A percentile compares a stretch with the other conserved stretches of the same genome.
Conservation (phyloP, 2,113 vertebrate genomes). For the Solea solea region DNA sequence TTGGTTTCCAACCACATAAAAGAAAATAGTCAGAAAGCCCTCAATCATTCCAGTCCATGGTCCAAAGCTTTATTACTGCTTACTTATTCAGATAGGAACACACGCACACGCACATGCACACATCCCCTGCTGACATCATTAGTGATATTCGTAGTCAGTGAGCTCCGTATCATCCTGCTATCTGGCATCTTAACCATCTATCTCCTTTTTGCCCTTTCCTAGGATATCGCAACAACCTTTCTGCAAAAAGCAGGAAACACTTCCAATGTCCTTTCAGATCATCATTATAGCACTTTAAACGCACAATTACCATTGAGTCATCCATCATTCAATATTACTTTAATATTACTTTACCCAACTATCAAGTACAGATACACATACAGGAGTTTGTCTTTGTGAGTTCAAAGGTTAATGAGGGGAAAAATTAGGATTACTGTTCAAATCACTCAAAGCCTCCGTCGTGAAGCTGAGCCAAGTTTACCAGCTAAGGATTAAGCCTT, state of each 20-base stretch:
- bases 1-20: background rate
- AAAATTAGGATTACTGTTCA: background rate
- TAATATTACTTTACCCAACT: too few relatives aligned
- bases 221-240: background rate
- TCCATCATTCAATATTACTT: too few relatives aligned
- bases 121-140: conserved; percentile 47
- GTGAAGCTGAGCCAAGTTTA: background rate
- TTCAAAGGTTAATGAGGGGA: background rate
- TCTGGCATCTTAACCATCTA: background rate
- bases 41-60: conserved; percentile 42
- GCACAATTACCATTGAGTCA: too few relatives aligned
- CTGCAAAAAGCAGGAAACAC: background rate
- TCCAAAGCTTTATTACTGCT: conserved; percentile 50
- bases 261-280: background rate
- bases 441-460: background rate
- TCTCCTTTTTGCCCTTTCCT: background rate
- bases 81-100: conserved; percentile 20
- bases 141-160: conserved; percentile 44
- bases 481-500: conserved; percentile 10
- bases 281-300: too few relatives aligned
- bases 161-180: conserved; percentile 39
- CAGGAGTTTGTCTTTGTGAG: background rate
- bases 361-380: background rate
- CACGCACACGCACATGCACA: conserved; percentile 31
- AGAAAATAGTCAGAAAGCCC: conserved; percentile 29